Percentiles rank a stretch among this genome's conserved stretches.
phyloP scores from a whole-genome alignment of 1,140 invertebrate genomes.

The Oryzaephilus surinamensis region DNA sequence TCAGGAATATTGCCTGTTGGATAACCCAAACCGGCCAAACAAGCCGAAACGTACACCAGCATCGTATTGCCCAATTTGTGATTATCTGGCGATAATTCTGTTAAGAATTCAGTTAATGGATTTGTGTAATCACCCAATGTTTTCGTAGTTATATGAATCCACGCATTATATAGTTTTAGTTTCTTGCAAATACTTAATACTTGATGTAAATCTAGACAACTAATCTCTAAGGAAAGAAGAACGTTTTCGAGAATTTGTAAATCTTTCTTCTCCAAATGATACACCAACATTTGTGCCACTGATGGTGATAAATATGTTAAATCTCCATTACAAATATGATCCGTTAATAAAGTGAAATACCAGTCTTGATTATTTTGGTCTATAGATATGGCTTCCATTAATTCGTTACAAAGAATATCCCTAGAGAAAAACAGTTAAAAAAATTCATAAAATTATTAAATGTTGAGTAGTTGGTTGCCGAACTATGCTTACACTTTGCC shows the following conservation, averaged over 20 bases:
- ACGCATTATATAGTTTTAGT: conserved; percentile 71
- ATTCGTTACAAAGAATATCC: conserved; percentile 38
- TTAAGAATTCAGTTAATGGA: conserved; percentile 69
- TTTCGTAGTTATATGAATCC: conserved; percentile 81
- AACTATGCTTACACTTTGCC: conserved; percentile 39
- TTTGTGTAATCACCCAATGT: conserved; percentile 75
- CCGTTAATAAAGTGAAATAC: conserved; percentile 38
- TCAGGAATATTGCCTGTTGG: conserved; percentile 73
- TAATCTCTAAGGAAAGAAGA: conserved; percentile 70
- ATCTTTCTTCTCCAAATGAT: conserved; percentile 47
- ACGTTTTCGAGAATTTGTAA: conserved; percentile 63
- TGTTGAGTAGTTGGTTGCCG: background rate
- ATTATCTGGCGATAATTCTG: conserved; percentile 40
- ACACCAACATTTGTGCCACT: conserved; percentile 57
- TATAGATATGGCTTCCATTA: conserved; percentile 37
- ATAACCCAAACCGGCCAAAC: conserved; percentile 83
- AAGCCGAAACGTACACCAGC: conserved; percentile 87
- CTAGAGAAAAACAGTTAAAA: conserved; percentile 19
- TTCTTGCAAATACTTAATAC: conserved; percentile 68
- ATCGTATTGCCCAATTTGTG: conserved; percentile 74
- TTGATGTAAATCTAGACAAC: conserved; percentile 82
- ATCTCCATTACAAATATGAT: conserved; percentile 38
- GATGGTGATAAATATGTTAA: conserved; percentile 44
- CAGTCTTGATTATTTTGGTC: conserved; percentile 32
- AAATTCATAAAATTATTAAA: background rate